Base-by-base conservation (phyloP, 2,113 vertebrate species). In the Lampris megalopsis region DNA sequence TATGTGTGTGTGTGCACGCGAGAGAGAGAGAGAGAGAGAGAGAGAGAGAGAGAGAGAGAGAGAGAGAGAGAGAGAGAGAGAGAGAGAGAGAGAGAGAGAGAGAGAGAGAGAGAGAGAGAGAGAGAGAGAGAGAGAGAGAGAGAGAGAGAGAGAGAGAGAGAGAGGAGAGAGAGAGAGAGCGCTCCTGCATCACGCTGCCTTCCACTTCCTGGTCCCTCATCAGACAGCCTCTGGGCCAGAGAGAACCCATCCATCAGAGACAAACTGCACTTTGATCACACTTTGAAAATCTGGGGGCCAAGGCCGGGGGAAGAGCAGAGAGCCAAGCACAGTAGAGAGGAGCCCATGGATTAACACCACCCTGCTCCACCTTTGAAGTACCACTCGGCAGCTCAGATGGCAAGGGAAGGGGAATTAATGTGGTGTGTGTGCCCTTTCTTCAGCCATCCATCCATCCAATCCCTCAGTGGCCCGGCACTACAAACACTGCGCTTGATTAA, bases 181-280 rank as follows among this genome's bases (percentile, higher is more conserved):
- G 80, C 82, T 83, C 86, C 82, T 76, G 71, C 71, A 80, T 88
- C 83, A 79, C 43, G 48, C 77, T 84, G 63, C 0, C 69, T 62
- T 85, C 85, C 71, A 86, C 89, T 88, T 91, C 88, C 83, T 88
- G 83, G 88, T 91, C 75, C 73, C 85, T 77, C 58, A 72, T 85
- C 83, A 85, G 68, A 36, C 57, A 68, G 75, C 56, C 71, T 75
- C 7, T 66, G 75, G 71, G 73, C 86, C 71, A 63, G 70, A 88
- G 79, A 66, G 75, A 74, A 68, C 70, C 77, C 88, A 91, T 93
- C 88, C 84, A 91, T 94, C 90, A 94, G 86, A 79, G 49, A 57
- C 73, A 64, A 73, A 72, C 79, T 86, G 81, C 79, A 89, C 93
- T 94, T 93, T 94, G 93, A 94, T 93, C 91, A 88, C 83, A 48